phyloP scores from a whole-genome alignment of 1,140 invertebrate genomes.

The Drosophila orosa region DNA sequence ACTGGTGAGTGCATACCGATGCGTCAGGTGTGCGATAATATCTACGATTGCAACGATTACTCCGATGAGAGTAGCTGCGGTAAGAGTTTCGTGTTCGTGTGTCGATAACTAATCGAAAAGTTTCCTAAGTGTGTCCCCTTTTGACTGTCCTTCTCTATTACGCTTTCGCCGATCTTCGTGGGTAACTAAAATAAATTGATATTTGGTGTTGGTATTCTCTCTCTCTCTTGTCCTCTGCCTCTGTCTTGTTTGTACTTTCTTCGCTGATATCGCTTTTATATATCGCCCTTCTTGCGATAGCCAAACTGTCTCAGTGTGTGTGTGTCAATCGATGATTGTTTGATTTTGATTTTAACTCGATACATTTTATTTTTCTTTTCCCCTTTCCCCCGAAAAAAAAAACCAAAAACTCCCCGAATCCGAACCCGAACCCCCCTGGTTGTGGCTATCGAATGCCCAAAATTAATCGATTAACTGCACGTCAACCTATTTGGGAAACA shows the following conservation, averaged over 20 bases:
- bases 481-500: slow-evolving; percentile 41
- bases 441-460: slow-evolving; percentile 70
- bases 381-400: slow-evolving; percentile 22
- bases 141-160: background rate
- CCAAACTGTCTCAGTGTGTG: slow-evolving; percentile 30
- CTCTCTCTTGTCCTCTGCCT: slow-evolving; percentile 5
- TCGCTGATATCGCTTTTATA: slow-evolving; percentile 13
- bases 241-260: slow-evolving; percentile 20
- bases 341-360: slow-evolving; percentile 50
- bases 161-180: slow-evolving; percentile 17
- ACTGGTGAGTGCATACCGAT: slow-evolving; percentile 88
- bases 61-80: slow-evolving; percentile 90
- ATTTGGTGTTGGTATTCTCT: slow-evolving; percentile 38
- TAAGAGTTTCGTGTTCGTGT: slow-evolving; percentile 84
- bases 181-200: slow-evolving; percentile 51
- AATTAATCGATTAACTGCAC: slow-evolving; percentile 79
- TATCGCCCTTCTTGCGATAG: slow-evolving; percentile 19
- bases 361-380: slow-evolving; percentile 73
- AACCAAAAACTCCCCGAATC: slow-evolving; percentile 31
- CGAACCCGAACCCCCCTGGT: slow-evolving; percentile 50
- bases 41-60: slow-evolving; percentile 89
- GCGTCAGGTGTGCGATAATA: slow-evolving; percentile 88
- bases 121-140: slow-evolving; percentile 4
- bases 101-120: slow-evolving; percentile 41
- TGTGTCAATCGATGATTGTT: slow-evolving; percentile 49